Evolutionary conservation across 2,888 invertebrate genomes (phyloP).

Genomic region (Palloptera scutellata): DNA sequence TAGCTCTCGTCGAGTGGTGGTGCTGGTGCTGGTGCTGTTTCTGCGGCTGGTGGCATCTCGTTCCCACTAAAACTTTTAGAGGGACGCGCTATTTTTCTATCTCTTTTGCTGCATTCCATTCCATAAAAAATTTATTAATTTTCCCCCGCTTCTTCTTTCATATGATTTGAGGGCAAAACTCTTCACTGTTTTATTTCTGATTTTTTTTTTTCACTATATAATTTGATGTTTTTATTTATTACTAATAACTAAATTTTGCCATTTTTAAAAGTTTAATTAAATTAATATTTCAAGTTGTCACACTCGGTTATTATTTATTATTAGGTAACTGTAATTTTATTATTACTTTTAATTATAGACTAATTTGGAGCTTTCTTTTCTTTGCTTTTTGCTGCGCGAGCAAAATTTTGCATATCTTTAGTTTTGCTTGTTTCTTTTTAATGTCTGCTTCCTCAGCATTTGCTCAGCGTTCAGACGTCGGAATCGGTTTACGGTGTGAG

Average conservation of each 20-base stretch:
- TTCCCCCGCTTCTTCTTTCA: conserved; percentile 12
- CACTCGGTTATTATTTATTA: too few species aligned
- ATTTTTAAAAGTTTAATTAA: not conserved
- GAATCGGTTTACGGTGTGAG: conserved; percentile 40
- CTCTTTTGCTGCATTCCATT: conserved; percentile 60
- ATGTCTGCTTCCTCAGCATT: too few species aligned
- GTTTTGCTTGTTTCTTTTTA: too few species aligned
- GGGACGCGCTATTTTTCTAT: conserved; percentile 39
- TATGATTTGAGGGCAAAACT: not conserved
- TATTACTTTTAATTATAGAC: too few species aligned
- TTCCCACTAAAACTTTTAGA: conserved; percentile 35
- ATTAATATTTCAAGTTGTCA: not conserved
- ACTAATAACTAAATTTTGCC: not conserved
- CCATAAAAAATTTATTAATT: conserved; percentile 46
- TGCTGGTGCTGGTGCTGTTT: conserved; percentile 23
- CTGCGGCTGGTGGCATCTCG: conserved; percentile 35
- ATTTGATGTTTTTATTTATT: not conserved
- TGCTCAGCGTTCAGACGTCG: conserved; percentile 9
- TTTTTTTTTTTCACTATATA: not conserved
- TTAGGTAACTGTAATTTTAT: too few species aligned
- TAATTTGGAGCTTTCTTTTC: too few species aligned
- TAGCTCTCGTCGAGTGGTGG: not conserved
- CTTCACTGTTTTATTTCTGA: not conserved
- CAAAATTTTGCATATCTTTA: too few species aligned
- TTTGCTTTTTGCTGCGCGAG: too few species aligned